A percentile compares a stretch with the other conserved stretches of the same genome.
Conservation (phyloP, 2,113 vertebrate genomes). For the Jaculus jaculus region DNA sequence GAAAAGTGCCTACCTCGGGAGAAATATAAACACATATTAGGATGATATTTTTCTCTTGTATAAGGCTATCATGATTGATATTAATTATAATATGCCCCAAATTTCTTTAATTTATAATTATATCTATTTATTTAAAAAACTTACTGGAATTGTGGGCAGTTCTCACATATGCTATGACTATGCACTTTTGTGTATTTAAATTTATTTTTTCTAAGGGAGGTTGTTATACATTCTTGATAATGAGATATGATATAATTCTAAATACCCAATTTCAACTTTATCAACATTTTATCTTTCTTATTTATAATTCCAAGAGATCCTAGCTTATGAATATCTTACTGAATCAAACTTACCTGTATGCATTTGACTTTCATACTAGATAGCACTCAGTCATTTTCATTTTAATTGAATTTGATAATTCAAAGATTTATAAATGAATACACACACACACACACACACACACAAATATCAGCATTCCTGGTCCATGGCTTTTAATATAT, state of each 20-base stretch:
- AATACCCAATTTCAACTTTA: not conserved
- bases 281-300: conserved; percentile 25
- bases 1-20: not conserved
- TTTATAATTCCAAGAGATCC: not conserved
- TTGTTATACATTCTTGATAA: not conserved
- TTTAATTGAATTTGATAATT: conserved; percentile 56
- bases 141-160: not conserved
- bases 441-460: too few relatives aligned
- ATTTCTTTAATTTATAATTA: not conserved
- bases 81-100: not conserved
- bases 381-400: conserved; percentile 21
- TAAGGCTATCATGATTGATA: not conserved
- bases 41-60: not conserved
- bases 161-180: not conserved
- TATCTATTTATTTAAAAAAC: not conserved
- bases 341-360: conserved; percentile 9
- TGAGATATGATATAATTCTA: not conserved
- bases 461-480: not conserved
- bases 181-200: not conserved
- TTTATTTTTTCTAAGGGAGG: not conserved
- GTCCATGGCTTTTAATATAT: not conserved
- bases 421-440: conserved; percentile 22
- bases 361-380: conserved; percentile 3
- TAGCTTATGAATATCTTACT: conserved; percentile 11
- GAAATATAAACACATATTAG: not conserved